phyloP scores from a whole-genome alignment of 1,140 invertebrate species.

The Drosophila persimilis region DNA sequence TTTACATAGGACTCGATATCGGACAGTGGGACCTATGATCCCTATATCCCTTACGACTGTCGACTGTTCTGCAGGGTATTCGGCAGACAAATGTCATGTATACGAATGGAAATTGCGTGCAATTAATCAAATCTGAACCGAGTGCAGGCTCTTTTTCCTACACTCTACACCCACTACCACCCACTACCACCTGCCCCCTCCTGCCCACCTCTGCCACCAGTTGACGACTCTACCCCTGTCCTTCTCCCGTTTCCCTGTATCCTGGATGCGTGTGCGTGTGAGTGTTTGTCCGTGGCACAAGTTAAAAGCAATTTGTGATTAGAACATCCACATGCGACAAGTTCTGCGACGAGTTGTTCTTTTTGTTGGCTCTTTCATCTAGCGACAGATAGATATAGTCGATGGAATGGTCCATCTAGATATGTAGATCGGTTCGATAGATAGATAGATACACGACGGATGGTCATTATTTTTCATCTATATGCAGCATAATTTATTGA shows the following conservation, averaged over 20 bases:
- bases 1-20: too few species aligned
- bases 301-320: slow-evolving; percentile 59
- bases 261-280: neutral
- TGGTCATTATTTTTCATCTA: slow-evolving; percentile 36
- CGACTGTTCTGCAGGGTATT: slow-evolving; percentile 20
- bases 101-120: slow-evolving; percentile 43
- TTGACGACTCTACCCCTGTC: neutral
- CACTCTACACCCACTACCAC: slow-evolving; percentile 4
- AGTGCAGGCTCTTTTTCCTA: slow-evolving; percentile 16
- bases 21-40: neutral
- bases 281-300: neutral
- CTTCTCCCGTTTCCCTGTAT: neutral
- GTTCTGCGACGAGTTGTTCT: neutral
- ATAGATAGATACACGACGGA: slow-evolving; percentile 29
- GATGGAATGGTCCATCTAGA: slow-evolving; percentile 7
- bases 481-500: slow-evolving; percentile 61
- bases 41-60: neutral
- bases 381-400: slow-evolving; percentile 22
- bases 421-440: slow-evolving; percentile 20
- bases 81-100: slow-evolving; percentile 30
- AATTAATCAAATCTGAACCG: slow-evolving; percentile 46
- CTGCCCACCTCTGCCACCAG: too few species aligned
- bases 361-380: slow-evolving; percentile 41
- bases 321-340: slow-evolving; percentile 52
- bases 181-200: neutral